Base-by-base conservation (phyloP, 2,797 vertebrate genomes). In the Gambusia yucatana region DNA sequence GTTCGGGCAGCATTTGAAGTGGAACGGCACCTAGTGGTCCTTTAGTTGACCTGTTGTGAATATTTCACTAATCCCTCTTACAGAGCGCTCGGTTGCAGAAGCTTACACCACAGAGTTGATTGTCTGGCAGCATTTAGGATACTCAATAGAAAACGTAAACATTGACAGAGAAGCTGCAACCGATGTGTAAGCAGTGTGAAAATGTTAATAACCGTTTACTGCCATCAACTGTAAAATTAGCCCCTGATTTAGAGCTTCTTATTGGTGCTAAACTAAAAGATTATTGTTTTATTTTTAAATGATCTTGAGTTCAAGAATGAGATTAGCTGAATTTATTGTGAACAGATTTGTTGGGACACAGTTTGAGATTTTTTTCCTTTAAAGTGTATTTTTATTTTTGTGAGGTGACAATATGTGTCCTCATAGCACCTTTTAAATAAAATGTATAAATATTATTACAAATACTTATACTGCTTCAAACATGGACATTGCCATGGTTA, bases 1-100 rank as follows among this genome's bases (percentile, higher is more conserved):
- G 55, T 59, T 28, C n/a, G 75, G 33, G 36, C 6, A 72, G 16
- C 44, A 17, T 79, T 75, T 55, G 76, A 50, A 44, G 9, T 39
- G 41, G 14, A 30, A 30, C 6, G 16, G 17, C 48, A 44, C 59
- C 28, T 22, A 20, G 16, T 20, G 3, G 33, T 39, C 36, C 16
- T 39, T 39, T 6, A 65, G 7, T 36, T 65, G 33, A 36, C 33
- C 16, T 17, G 16, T 65, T 65, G 61, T 39, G 14, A 17, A 61
- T 65, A 22, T 30, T 41, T 3, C 13, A 41, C 17, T 41, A 11
- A 41, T 41, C 33, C 17, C 39, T 0, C 20, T 39, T 39, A 4
- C 36, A 39, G 33, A 41, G 41, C 20, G 4, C 36, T 41, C 41
- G 30, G 5, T 16, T 17, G 30, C 14, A 20, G 16, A 36, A 63